These are phyloP conservation scores for Heliconius hermathena DNA, from an alignment of 1,140 invertebrate genomes.

Conservation along the genomic window DNA sequence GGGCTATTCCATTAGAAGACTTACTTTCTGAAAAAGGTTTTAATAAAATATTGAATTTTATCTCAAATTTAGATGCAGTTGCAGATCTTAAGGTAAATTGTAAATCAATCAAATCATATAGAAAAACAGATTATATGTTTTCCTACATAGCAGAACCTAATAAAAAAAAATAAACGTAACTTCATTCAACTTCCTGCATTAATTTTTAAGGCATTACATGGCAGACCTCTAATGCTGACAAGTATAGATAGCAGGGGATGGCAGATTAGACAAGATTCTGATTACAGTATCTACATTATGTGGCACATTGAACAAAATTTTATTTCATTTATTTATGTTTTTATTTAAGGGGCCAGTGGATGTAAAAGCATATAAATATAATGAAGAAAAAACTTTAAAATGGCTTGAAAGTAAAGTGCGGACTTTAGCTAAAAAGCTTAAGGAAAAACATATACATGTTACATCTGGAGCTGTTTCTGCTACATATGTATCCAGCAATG, in stretches of 20 bases:
- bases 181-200: too few species aligned
- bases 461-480: conserved; percentile 86
- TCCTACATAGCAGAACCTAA: too few species aligned
- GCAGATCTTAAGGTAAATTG: conserved; percentile 85
- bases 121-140: not conserved
- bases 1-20: conserved; percentile 87
- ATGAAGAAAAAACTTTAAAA: conserved; percentile 87
- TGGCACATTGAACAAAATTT: too few species aligned
- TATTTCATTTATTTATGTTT: not conserved
- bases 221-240: too few species aligned
- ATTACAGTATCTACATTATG: too few species aligned
- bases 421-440: conserved; percentile 84
- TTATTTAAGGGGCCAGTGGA: conserved; percentile 78
- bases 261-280: too few species aligned
- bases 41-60: conserved; percentile 59
- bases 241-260: too few species aligned
- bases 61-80: conserved; percentile 81
- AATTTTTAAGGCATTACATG: too few species aligned
- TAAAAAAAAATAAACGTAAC: too few species aligned
- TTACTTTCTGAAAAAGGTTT: conserved; percentile 81
- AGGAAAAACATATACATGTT: conserved; percentile 87
- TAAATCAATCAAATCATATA: not conserved
- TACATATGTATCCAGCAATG: conserved; percentile 86
- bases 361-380: conserved; percentile 89
- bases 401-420: conserved; percentile 88